Base-by-base conservation (phyloP, 2,113 vertebrate species). In the Miniopterus natalensis region DNA sequence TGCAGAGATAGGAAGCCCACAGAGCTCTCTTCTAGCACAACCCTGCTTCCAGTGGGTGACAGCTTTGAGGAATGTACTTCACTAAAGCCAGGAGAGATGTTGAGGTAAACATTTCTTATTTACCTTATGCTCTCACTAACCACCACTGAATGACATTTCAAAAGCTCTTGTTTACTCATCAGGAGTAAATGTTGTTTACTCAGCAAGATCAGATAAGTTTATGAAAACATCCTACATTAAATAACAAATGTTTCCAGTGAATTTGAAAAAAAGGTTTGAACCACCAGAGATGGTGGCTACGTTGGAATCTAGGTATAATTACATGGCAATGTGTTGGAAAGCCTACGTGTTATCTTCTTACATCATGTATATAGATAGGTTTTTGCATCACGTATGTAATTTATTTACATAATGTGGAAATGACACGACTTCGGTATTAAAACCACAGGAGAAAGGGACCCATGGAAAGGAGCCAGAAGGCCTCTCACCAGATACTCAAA, bases 101-200 rank as follows among this genome's bases (percentile, higher is more conserved):
- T 61, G 71, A 59, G 36, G 25, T 79, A 80, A 61, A 53, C 66
- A 61, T 42, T 42, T 23, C 23, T 84, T 88, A 88, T 88, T 84
- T 68, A 84, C 8, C 5, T 94, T 59, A 27, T 51, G 42, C 5
- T 84, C 47, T 84, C 66, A 51, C 29, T 68, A 71, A 73, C 9
- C 10, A 49, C 59, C 31, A 25, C 1, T 17, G 8, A 93, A 71
- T 40, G 42, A 21, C 42, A 63, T 85, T 84, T 66, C 73, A 84
- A 88, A 92, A 75, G 55, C 42, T 81, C 23, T 49, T 89, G n/a
- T 92, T 90, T 87, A 90, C 15, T 59, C 18, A 55, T 63, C 15
- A 45, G 74, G 47, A 65, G 59, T 49, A 36, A 73, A 61, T 84
- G n/a, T 18, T 59, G 8, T 73, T 92, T 70, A 83, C 61, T 78